phyloP scores from a whole-genome alignment of 2,888 invertebrate genomes.

The Habroteleia sp. region DNA sequence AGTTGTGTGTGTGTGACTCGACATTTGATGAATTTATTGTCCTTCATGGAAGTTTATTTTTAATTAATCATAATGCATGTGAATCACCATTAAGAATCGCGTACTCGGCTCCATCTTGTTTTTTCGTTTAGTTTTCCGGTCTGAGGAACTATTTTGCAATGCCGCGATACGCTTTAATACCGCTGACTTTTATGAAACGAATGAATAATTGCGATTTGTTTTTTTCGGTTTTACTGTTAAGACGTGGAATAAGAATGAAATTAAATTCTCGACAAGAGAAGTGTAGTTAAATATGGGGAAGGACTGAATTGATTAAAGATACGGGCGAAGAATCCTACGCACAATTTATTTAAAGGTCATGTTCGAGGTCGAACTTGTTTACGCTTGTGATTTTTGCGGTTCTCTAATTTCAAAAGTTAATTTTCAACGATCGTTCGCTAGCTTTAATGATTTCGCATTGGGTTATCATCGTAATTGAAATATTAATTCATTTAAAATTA shows the following conservation, averaged over 20 bases:
- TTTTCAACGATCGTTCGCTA: no score
- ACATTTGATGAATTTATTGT: no score
- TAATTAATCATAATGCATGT: no score
- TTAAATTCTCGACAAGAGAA: conserved; percentile 5
- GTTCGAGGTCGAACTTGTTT: conserved; percentile 36
- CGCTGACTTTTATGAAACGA: conserved; percentile 44
- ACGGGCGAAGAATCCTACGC: conserved; percentile 3
- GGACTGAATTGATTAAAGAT: conserved; percentile 10
- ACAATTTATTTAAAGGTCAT: conserved; percentile 34
- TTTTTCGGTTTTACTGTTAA: conserved; percentile 21
- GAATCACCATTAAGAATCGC: no score
- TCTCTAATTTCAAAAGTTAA: no score
- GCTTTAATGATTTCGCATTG: no score
- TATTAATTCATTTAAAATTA: no score
- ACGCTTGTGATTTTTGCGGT: conserved; percentile 3
- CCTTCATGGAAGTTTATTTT: neutral
- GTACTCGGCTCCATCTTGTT: no score
- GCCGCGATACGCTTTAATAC: conserved; percentile 39
- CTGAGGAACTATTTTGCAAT: conserved; percentile 15
- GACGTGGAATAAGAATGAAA: conserved; percentile 17
- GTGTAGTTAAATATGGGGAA: conserved; percentile 9
- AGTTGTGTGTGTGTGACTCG: no score
- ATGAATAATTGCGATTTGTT: conserved; percentile 33
- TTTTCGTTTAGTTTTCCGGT: conserved; percentile 29
- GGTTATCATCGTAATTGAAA: no score